Percentiles rank a stretch among this genome's conserved stretches.
Evolutionary conservation across 2,888 invertebrate species (phyloP).

Genomic region (Andrena fulva): DNA sequence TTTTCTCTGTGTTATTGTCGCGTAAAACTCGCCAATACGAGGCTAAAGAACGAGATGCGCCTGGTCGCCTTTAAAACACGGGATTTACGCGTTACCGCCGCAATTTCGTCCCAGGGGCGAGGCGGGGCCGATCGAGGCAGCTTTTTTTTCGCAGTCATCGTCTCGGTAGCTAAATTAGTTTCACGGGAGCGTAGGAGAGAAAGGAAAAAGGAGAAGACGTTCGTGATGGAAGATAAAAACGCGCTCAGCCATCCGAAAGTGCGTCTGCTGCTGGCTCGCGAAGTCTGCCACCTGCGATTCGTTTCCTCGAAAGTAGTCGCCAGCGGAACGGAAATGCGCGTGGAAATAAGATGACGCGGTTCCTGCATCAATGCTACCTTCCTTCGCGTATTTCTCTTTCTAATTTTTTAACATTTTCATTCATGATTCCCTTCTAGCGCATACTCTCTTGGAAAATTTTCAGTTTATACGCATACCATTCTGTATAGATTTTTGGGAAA

Average conservation of each 20-base stretch:
- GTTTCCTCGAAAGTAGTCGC: conserved; percentile 56
- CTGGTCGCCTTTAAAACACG: conserved; percentile 58
- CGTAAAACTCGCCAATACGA: background rate
- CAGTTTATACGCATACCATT: too few species aligned
- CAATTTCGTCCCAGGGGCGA: conserved; percentile 36
- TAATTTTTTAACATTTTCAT: background rate
- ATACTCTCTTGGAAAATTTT: too few species aligned
- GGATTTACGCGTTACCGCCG: conserved; percentile 58
- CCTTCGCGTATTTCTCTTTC: background rate
- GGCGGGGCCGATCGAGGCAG: conserved; percentile 44
- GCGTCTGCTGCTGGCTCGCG: conserved; percentile 14
- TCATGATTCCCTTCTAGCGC: background rate
- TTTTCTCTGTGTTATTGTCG: conserved; percentile 2
- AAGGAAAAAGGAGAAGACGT: background rate
- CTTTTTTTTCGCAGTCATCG: conserved; percentile 57
- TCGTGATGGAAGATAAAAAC: conserved; percentile 45
- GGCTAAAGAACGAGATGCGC: conserved; percentile 44
- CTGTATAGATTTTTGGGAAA: too few species aligned
- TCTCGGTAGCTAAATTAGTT: conserved; percentile 64
- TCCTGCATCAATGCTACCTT: background rate
- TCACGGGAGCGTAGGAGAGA: conserved; percentile 32
- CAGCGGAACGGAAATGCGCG: conserved; percentile 12
- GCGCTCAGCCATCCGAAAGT: conserved; percentile 37
- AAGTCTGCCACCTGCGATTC: conserved; percentile 65
- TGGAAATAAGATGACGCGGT: background rate